These are phyloP conservation scores for Tympanoctomys barrerae DNA, from an alignment of 2,797 vertebrate genomes.

Conservation along the genomic window DNA sequence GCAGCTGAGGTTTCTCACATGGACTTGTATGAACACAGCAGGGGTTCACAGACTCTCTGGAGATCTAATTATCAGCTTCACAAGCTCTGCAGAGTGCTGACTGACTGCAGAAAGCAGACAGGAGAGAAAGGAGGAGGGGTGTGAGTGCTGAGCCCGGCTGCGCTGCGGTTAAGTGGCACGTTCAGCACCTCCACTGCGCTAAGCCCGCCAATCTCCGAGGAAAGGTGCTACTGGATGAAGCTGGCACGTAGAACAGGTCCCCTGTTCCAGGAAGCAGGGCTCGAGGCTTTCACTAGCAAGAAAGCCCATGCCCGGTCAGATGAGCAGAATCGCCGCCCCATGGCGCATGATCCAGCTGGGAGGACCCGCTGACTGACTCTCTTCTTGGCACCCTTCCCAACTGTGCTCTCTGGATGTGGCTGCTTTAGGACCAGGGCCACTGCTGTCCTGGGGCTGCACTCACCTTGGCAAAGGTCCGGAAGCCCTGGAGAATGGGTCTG, in stretches of 20 bases:
- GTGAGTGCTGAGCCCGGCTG: background rate
- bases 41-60: background rate
- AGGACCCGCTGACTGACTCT: background rate
- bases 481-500: slow-evolving; percentile 94
- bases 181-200: background rate
- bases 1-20: background rate
- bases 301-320: background rate
- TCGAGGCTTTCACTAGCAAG: background rate
- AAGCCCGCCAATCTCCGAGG: background rate
- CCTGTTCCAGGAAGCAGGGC: slow-evolving; percentile 43
- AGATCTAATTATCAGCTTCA: slow-evolving; percentile 19
- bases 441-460: slow-evolving; percentile 67
- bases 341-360: accelerated
- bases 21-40: background rate
- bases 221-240: background rate
- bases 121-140: background rate
- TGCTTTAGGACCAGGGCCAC: background rate
- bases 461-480: slow-evolving; percentile 93
- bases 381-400: background rate
- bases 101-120: background rate
- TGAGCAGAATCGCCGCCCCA: background rate
- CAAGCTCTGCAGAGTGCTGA: background rate
- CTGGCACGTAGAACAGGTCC: background rate
- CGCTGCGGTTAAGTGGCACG: background rate
- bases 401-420: background rate